phyloP scores from a whole-genome alignment of 2,888 invertebrate genomes.

The Boloria euphrosyne region DNA sequence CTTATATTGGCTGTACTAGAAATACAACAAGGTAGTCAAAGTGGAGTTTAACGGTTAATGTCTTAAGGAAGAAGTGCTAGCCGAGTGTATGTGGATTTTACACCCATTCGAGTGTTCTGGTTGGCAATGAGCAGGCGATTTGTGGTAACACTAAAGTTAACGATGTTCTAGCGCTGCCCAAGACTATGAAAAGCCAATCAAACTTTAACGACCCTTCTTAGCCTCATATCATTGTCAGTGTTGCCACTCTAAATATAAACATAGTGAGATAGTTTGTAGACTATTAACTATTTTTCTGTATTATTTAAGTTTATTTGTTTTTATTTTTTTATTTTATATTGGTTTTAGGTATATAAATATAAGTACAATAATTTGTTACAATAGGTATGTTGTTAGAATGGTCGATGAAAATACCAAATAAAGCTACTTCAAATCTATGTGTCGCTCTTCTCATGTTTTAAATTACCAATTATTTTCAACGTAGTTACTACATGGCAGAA shows the following conservation, averaged over 20 bases:
- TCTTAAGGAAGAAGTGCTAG: constrained; percentile 33
- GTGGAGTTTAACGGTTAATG: constrained; percentile 22
- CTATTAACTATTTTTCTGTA: not conserved
- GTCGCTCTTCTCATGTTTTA: no score
- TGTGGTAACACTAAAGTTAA: constrained; percentile 68
- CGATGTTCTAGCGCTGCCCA: constrained; percentile 56
- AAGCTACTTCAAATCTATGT: no score
- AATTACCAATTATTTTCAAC: no score
- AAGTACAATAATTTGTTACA: no score
- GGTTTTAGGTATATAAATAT: no score
- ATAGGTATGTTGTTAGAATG: no score
- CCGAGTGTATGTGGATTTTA: constrained; percentile 51
- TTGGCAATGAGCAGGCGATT: constrained; percentile 60
- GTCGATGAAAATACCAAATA: no score
- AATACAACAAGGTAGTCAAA: constrained; percentile 19
- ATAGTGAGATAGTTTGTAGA: not conserved
- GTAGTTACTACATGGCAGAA: no score
- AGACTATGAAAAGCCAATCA: constrained; percentile 73
- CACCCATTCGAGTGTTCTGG: constrained; percentile 51
- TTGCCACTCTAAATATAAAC: constrained; percentile 12
- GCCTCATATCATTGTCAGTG: constrained; percentile 11
- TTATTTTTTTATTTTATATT: no score
- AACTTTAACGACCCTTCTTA: constrained; percentile 64
- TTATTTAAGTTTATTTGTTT: no score
- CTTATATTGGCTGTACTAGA: constrained; percentile 1